These are phyloP conservation scores for Zele albiditarsus DNA, from an alignment of 2,888 invertebrate genomes.

Conservation along the genomic window DNA sequence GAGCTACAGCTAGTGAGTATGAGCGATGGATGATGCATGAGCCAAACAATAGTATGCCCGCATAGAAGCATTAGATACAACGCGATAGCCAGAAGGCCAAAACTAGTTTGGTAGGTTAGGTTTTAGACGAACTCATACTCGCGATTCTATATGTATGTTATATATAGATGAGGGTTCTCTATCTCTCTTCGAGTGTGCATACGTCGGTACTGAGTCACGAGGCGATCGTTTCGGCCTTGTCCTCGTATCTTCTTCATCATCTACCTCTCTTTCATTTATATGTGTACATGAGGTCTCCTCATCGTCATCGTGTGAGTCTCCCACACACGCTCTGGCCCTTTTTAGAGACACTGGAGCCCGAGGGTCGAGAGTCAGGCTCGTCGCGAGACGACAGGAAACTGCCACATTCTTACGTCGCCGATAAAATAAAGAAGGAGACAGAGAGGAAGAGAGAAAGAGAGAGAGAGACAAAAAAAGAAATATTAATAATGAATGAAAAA, in stretches of 20 bases:
- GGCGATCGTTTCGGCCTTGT: constrained; percentile 40
- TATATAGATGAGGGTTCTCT: constrained; percentile 37
- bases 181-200: constrained; percentile 38
- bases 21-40: constrained; percentile 31
- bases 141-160: constrained; percentile 32
- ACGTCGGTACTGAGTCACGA: constrained; percentile 45
- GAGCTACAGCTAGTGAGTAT: constrained; percentile 12
- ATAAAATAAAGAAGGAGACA: neutral
- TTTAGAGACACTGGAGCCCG: constrained; percentile 45
- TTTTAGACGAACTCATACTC: constrained; percentile 53
- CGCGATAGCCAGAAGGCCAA: constrained; percentile 49
- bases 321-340: constrained; percentile 30
- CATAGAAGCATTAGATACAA: constrained; percentile 25
- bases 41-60: constrained; percentile 16
- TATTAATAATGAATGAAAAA: neutral
- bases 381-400: constrained; percentile 59
- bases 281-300: neutral
- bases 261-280: constrained; percentile 32
- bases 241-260: constrained; percentile 37
- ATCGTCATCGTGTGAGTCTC: constrained; percentile 38
- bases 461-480: neutral
- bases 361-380: constrained; percentile 36
- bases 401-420: constrained; percentile 58
- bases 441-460: neutral
- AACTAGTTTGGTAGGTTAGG: constrained; percentile 68